These are phyloP conservation scores for Pelochelys cantorii DNA, from an alignment of 2,797 vertebrate genomes.

Conservation along the genomic window DNA sequence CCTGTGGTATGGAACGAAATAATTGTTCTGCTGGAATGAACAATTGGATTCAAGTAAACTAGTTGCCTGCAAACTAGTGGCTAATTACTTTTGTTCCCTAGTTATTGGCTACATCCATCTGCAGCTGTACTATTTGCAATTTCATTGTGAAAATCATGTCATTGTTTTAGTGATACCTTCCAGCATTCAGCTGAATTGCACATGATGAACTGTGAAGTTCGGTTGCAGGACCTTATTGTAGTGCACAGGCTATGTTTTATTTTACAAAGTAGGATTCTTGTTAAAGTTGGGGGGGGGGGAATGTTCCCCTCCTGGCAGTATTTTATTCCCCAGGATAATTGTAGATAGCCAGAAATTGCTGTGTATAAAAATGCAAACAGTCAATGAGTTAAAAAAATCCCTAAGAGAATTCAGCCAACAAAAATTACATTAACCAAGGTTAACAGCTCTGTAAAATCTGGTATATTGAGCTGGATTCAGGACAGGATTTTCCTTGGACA, in stretches of 20 bases:
- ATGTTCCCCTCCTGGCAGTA: neutral
- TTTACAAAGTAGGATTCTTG: neutral
- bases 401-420: neutral
- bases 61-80: neutral
- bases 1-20: neutral
- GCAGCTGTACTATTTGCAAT: neutral
- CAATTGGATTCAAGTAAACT: constrained; percentile 20
- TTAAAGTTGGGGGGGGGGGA: neutral
- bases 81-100: constrained; percentile 20
- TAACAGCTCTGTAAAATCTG: neutral
- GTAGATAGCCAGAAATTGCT: neutral
- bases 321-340: neutral
- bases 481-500: neutral
- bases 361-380: neutral
- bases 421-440: neutral
- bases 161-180: neutral
- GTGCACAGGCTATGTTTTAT: neutral
- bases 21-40: constrained; percentile 4
- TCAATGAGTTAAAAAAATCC: neutral
- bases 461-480: neutral
- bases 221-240: neutral
- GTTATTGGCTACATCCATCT: neutral
- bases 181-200: neutral
- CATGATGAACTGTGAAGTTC: neutral
- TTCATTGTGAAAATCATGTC: neutral